Base-by-base conservation (phyloP, 2,888 invertebrate genomes). In the Ditula angustiorana region DNA sequence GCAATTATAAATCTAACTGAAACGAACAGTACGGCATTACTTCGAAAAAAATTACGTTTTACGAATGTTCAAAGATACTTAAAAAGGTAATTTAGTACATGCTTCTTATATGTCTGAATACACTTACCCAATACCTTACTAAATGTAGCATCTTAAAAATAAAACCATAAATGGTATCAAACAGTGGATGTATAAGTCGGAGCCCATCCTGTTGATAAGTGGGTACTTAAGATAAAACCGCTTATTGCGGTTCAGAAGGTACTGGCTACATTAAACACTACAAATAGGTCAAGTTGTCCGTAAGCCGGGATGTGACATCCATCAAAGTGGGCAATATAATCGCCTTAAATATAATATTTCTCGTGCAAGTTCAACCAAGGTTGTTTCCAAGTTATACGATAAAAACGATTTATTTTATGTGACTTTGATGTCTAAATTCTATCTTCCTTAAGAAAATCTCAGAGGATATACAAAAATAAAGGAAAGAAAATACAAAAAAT, bases 371-470 rank as follows among this genome's bases (percentile, higher is more conserved):
- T 59, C 11, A 46, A 24, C 50, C 24, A 30, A 64, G 59, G 44
- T 37, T n/a, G 21, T 47, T 37, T 47, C 53, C 46, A 52, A 63
- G 50, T 63, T 44, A 49, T n/a, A 44, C 62, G 59, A 59, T 59
- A 59, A 53, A 63, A 59, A 52, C 52, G 59, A 53, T 64, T 64
- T 30, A 53, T 46, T 53, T 59, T 47, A 53, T 63, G 35, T 13
- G 57, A 57, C 57, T 63, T 63, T 63, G 57, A 63, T 58, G 50
- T 63, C 44, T 50, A 56, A 56, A 41, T 41, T 62, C 19, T 61
- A 35, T 35, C 33, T 35, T 46, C 26, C 5, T 7, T 10, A 24
- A 49, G 30, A 52, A 63, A 57, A 57, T 19, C 57, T 52, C 44
- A 3, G 16, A 41, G 46, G 44, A 53, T 35, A 62, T 28, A 41